These are phyloP conservation scores for Patella pellucida DNA, from an alignment of 2,888 invertebrate species.

Conservation along the genomic window DNA sequence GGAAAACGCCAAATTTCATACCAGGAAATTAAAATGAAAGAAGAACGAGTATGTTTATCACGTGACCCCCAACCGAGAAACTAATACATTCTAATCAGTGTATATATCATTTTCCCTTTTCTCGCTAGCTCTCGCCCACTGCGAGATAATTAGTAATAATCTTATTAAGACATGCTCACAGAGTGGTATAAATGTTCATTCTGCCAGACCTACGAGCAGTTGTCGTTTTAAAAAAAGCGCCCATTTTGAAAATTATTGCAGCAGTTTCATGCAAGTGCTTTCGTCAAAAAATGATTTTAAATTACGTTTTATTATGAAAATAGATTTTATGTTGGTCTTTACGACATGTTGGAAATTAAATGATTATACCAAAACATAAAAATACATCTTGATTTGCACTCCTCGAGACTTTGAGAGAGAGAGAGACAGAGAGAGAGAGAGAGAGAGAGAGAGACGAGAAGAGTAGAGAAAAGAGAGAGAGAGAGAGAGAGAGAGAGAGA, in stretches of 20 bases:
- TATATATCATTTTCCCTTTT: conserved; percentile 2
- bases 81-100: not conserved
- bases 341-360: too few relatives aligned
- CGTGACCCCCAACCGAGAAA: not conserved
- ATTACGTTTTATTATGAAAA: too few relatives aligned
- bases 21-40: not conserved
- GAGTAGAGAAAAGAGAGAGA: conserved; percentile 9
- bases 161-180: conserved; percentile 4
- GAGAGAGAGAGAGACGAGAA: not conserved
- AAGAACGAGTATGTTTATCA: not conserved
- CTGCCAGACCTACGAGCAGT: too few relatives aligned
- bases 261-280: too few relatives aligned
- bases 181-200: too few relatives aligned
- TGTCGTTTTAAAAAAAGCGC: too few relatives aligned
- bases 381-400: too few relatives aligned
- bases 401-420: not conserved
- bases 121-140: conserved; percentile 5
- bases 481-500: conserved; percentile 6
- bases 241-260: too few relatives aligned
- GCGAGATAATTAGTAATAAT: conserved; percentile 5
- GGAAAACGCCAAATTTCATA: too few relatives aligned
- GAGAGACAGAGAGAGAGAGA: not conserved
- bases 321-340: too few relatives aligned
- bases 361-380: too few relatives aligned
- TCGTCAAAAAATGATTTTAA: too few relatives aligned